A percentile compares a stretch with the other conserved stretches of the same genome.
Evolutionary conservation across 2,888 invertebrate genomes (phyloP).

Genomic region (Theretra japonica): DNA sequence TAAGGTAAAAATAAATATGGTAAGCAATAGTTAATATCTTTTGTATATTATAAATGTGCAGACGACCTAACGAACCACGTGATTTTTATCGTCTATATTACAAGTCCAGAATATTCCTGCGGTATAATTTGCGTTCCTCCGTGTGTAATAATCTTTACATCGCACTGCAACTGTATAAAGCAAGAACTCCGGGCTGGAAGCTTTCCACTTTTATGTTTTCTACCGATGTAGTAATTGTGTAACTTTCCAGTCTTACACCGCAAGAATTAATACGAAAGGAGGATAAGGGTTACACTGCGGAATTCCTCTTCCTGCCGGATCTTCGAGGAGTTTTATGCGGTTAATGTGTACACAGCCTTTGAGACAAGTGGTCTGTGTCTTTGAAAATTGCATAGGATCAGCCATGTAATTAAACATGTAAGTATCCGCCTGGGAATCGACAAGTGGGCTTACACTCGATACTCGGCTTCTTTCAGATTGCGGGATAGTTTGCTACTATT

Average conservation of each 20-base stretch:
- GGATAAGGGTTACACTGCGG: not conserved
- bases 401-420: too few relatives aligned
- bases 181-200: not conserved
- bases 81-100: too few relatives aligned
- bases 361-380: not conserved
- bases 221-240: not conserved
- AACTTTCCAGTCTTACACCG: not conserved
- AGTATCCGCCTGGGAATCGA: too few relatives aligned
- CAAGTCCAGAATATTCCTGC: too few relatives aligned
- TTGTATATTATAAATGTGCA: too few relatives aligned
- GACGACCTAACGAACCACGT: too few relatives aligned
- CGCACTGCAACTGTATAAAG: constrained; percentile 1
- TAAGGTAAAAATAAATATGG: too few relatives aligned
- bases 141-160: not conserved
- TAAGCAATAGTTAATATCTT: too few relatives aligned
- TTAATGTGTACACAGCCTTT: not conserved
- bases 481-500: too few relatives aligned
- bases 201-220: not conserved
- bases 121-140: not conserved
- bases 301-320: not conserved
- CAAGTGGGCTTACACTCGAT: too few relatives aligned
- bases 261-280: not conserved
- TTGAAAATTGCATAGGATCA: not conserved
- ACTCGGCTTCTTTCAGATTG: too few relatives aligned
- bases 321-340: not conserved